Base-by-base conservation (phyloP, 37 sponge, comb jelly and placozoan genomes). In the Theonella swinhoei region DNA sequence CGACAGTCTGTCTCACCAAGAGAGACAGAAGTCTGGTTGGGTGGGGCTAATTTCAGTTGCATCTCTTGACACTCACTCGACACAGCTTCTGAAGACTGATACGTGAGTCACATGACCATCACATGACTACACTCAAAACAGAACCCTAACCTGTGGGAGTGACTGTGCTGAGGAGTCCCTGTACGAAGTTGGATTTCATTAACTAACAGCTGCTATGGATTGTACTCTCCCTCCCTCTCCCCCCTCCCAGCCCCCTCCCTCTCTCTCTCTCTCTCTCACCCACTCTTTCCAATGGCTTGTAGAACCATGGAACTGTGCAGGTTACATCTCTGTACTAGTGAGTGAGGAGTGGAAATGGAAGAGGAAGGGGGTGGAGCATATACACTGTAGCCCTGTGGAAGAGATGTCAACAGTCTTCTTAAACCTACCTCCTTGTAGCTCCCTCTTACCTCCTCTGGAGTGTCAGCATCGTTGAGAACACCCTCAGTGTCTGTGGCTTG, bases 301-400 rank as follows among this genome's bases (percentile, higher is more conserved):
- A 93, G 84, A 0, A 93, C 87, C 83, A 87, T 83, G 63, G 79
- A 68, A 77, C 94, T 93, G 83, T 93, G 94, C 20, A 64, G 81
- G 83, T 93, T 93, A 39, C 94, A 93, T 68, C 94, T 61, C 34
- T 86, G 90, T 7, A 86, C 42, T 38, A 88, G 78, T 17, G 75
- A 11, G 33, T 62, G 31, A 29, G 69, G 25, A 0, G 88, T 17
- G 43, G 39, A 1, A 4, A 9, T 64, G 3, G 80, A 63, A 29
- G 62, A 65, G n/a, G 26, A 2, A 47, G 76, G 22, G n/a, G 41
- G 34, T 24, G 0, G 25, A 3, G 88, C 3, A 1, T 20, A 23
- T 20, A 62, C 65, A 72, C 87, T 79, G 65, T 79, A 86, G 24
- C 87, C 87, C 80, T 86, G 64, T 5, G 28, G 14, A 14, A 47